Evolutionary conservation across 2,113 vertebrate genomes (phyloP).

Genomic region (Nannobrachium achirus): DNA sequence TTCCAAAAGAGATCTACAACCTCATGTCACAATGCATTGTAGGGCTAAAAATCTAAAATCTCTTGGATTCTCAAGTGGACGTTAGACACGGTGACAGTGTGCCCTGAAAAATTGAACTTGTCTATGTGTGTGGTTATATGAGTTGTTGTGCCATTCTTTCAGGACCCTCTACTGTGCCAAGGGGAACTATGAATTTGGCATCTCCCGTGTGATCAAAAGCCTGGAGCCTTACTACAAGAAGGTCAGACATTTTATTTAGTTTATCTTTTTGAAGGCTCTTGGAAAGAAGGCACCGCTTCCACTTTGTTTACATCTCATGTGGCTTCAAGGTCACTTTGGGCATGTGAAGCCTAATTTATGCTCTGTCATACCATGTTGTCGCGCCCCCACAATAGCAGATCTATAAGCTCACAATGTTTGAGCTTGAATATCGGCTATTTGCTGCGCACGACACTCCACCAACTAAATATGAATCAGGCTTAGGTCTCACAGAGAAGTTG

Average conservation of each 20-base stretch:
- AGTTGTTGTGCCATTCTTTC: conserved; percentile 24
- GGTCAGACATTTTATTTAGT: conserved; percentile 59
- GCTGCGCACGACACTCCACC: too few relatives aligned
- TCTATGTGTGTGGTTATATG: too few relatives aligned
- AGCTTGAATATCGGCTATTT: too few relatives aligned
- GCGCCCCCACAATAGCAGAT: too few relatives aligned
- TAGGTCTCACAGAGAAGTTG: background rate
- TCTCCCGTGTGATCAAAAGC: conserved; percentile 96
- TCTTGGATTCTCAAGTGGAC: too few relatives aligned
- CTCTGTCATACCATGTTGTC: too few relatives aligned
- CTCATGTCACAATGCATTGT: too few relatives aligned
- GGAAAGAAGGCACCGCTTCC: background rate
- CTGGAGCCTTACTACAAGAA: conserved; percentile 96
- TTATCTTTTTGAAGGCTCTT: background rate
- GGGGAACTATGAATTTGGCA: conserved; percentile 96
- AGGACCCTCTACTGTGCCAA: conserved; percentile 95
- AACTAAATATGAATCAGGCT: background rate
- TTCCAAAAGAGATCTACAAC: background rate
- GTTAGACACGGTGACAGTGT: too few relatives aligned
- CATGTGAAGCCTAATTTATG: too few relatives aligned
- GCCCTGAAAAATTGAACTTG: too few relatives aligned
- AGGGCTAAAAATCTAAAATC: too few relatives aligned
- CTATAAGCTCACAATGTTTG: too few relatives aligned
- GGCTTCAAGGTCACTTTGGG: background rate
- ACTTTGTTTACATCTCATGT: background rate